phyloP scores from a whole-genome alignment of 2,888 invertebrate genomes.

The Tinea semifulvella region DNA sequence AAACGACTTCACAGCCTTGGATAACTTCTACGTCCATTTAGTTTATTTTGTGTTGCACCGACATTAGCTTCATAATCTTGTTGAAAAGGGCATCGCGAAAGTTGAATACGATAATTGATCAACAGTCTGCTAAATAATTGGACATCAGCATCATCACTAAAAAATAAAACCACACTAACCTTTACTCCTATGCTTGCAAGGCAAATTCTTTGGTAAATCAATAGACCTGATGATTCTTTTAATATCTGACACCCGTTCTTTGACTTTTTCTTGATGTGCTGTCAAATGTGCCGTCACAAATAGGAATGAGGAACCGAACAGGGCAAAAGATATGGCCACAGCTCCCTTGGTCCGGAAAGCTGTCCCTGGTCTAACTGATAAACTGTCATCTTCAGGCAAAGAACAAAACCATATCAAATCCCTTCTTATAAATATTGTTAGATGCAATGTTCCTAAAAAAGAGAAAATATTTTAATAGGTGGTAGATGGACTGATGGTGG shows the following conservation, averaged over 20 bases:
- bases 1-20: no score
- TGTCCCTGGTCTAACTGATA: slow-evolving; percentile 89
- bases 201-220: slow-evolving; percentile 84
- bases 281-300: slow-evolving; percentile 96
- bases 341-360: slow-evolving; percentile 96
- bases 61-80: no score
- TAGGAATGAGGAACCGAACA: slow-evolving; percentile 95
- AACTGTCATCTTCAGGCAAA: slow-evolving; percentile 85
- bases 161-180: slow-evolving; percentile 53
- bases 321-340: slow-evolving; percentile 88
- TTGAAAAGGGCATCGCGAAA: no score
- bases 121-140: no score
- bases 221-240: slow-evolving; percentile 83
- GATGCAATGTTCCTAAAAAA: slow-evolving; percentile 79
- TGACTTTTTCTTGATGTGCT: slow-evolving; percentile 89
- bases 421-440: slow-evolving; percentile 86
- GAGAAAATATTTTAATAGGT: neutral
- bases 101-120: no score
- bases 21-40: no score
- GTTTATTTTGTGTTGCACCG: no score
- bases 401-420: slow-evolving; percentile 98
- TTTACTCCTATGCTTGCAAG: slow-evolving; percentile 78
- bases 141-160: no score
- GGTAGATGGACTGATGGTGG: no score
- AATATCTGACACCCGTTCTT: slow-evolving; percentile 86